phyloP scores from a whole-genome alignment of 2,797 vertebrate species.

The Netta rufina region DNA sequence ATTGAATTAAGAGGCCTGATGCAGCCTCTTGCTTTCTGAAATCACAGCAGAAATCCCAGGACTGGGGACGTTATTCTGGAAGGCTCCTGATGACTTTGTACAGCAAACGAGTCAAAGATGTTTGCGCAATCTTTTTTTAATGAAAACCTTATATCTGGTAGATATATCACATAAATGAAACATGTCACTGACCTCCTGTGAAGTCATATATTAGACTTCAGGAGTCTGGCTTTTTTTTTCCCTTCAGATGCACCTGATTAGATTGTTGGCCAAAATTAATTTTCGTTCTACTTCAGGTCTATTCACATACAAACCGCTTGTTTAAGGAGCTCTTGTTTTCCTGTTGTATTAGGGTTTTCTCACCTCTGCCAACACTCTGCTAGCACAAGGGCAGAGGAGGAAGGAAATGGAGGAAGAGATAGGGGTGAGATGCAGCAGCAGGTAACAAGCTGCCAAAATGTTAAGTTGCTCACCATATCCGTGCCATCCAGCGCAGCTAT shows the following conservation, averaged over 20 bases:
- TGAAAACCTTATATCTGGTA: slow-evolving; percentile 1
- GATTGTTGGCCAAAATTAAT: background rate
- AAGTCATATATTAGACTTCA: background rate
- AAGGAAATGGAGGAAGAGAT: background rate
- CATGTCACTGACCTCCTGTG: background rate
- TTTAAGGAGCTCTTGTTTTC: background rate
- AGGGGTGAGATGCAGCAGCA: background rate
- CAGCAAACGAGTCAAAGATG: background rate
- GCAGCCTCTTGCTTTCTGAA: background rate
- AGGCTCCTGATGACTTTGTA: background rate
- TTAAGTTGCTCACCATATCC: background rate
- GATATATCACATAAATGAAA: background rate
- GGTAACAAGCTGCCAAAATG: background rate
- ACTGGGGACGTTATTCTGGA: background rate
- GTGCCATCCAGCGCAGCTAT: background rate
- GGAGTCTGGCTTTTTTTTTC: background rate
- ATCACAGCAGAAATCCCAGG: background rate
- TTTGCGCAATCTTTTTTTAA: background rate
- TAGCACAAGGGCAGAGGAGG: background rate
- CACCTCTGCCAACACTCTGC: background rate
- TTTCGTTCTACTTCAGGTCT: background rate
- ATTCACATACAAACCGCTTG: too few species aligned
- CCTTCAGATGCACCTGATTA: background rate
- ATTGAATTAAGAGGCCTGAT: background rate
- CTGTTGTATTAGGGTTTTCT: background rate